Conservation (phyloP, 2,888 invertebrate genomes). For the Sphaerophoria rueppellii region DNA sequence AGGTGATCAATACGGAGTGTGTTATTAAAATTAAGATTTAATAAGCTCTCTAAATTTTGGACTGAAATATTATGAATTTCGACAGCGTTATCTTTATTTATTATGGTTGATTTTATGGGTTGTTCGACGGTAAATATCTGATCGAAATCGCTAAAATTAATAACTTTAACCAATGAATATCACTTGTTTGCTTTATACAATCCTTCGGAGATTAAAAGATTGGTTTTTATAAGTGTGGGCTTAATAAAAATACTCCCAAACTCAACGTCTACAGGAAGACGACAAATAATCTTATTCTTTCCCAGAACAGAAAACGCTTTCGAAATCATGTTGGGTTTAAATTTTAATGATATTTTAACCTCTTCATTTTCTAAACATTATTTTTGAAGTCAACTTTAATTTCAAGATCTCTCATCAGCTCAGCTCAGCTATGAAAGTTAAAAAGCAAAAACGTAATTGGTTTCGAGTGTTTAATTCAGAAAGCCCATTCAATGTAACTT, state of each 20-base stretch:
- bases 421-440: conserved; percentile 22
- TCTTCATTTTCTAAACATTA: conserved; percentile 15
- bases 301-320: conserved; percentile 32
- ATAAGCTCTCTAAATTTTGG: conserved; percentile 1
- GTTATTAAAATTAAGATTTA: conserved; percentile 1
- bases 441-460: too few relatives aligned
- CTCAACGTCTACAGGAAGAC: conserved; percentile 59
- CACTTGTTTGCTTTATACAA: conserved; percentile 42
- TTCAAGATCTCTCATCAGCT: not conserved
- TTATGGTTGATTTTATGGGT: conserved; percentile 42
- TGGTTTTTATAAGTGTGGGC: conserved; percentile 18
- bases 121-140: conserved; percentile 57
- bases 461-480: too few relatives aligned
- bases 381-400: conserved; percentile 12
- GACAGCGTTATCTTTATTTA: conserved; percentile 2
- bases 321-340: conserved; percentile 51
- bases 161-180: conserved; percentile 50
- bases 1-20: conserved; percentile 24
- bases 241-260: conserved; percentile 44
- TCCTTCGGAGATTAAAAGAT: conserved; percentile 52
- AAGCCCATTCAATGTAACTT: too few relatives aligned
- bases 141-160: conserved; percentile 16
- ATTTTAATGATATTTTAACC: conserved; percentile 33
- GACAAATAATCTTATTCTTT: conserved; percentile 44
- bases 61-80: conserved; percentile 36